phyloP scores from a whole-genome alignment of 2,113 vertebrate species.

The Boulengeromyrus knoepffleri region DNA sequence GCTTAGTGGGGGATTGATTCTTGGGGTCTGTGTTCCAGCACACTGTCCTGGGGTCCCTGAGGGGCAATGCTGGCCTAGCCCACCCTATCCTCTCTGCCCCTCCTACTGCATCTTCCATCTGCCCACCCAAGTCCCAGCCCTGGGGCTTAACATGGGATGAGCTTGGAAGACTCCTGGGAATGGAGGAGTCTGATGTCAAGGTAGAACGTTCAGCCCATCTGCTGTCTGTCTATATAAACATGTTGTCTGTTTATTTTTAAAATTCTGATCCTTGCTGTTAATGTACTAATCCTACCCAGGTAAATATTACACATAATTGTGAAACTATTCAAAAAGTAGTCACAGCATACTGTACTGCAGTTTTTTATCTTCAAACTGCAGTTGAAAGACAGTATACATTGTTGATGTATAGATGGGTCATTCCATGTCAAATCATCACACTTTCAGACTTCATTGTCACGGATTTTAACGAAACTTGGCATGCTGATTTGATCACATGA shows the following conservation, averaged over 20 bases:
- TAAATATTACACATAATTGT: neutral
- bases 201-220: conserved; percentile 28
- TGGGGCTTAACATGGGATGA: conserved; percentile 5
- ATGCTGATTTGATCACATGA: too few species aligned
- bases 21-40: conserved; percentile 31
- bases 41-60: conserved; percentile 23
- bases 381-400: neutral
- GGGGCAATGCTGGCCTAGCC: conserved; percentile 28
- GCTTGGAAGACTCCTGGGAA: conserved; percentile 14
- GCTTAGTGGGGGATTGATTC: conserved; percentile 38
- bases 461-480: too few species aligned
- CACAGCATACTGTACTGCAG: neutral
- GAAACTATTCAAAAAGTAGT: neutral
- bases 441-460: too few species aligned
- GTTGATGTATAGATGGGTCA: neutral
- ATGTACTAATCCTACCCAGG: neutral
- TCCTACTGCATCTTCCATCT: conserved; percentile 11
- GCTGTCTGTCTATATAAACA: conserved; percentile 30
- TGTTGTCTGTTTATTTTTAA: conserved; percentile 8
- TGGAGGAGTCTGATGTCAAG: conserved; percentile 2
- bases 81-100: neutral
- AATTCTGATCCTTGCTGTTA: neutral
- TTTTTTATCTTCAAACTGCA: neutral
- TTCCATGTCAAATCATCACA: too few species aligned
- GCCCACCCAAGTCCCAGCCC: conserved; percentile 15